Conservation (phyloP, 2,113 vertebrate species). For the Corythoichthys intestinalis region DNA sequence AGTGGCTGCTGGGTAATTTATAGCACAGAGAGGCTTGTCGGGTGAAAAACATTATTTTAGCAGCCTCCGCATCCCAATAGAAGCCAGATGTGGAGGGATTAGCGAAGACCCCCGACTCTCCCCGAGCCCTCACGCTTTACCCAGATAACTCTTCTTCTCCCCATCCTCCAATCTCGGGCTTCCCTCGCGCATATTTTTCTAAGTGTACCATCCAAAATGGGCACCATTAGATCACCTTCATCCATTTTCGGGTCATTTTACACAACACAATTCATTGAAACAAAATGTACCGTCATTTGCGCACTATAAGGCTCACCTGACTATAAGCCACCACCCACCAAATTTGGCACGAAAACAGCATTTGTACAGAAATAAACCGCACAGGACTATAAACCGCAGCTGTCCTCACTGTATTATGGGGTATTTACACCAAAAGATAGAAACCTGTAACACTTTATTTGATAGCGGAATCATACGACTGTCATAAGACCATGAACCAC, state of each 20-base stretch:
- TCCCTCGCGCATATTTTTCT: slow-evolving; percentile 53
- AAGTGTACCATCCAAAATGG: neutral
- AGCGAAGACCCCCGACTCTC: slow-evolving; percentile 66
- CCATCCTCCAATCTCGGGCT: slow-evolving; percentile 33
- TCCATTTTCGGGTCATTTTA: neutral
- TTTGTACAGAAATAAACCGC: too few relatives aligned
- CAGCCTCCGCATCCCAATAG: slow-evolving; percentile 76
- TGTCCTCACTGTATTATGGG: too few relatives aligned
- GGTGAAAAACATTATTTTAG: slow-evolving; percentile 86
- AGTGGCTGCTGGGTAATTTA: slow-evolving; percentile 80
- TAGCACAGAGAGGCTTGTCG: slow-evolving; percentile 79
- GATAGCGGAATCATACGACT: too few relatives aligned
- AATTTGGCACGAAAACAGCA: too few relatives aligned
- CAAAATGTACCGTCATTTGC: too few relatives aligned
- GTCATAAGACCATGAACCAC: too few relatives aligned
- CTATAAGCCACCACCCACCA: too few relatives aligned
- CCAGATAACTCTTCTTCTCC: slow-evolving; percentile 45
- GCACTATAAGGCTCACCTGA: too few relatives aligned
- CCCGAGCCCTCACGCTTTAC: slow-evolving; percentile 24
- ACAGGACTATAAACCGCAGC: too few relatives aligned
- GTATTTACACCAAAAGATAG: too few relatives aligned
- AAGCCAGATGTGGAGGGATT: slow-evolving; percentile 78
- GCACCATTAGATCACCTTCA: neutral
- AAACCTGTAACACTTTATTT: too few relatives aligned
- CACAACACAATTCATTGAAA: neutral